Percentiles rank a stretch among this genome's conserved stretches.
Evolutionary conservation across 2,797 vertebrate species (phyloP).

Genomic region (Cyclopterus lumpus): DNA sequence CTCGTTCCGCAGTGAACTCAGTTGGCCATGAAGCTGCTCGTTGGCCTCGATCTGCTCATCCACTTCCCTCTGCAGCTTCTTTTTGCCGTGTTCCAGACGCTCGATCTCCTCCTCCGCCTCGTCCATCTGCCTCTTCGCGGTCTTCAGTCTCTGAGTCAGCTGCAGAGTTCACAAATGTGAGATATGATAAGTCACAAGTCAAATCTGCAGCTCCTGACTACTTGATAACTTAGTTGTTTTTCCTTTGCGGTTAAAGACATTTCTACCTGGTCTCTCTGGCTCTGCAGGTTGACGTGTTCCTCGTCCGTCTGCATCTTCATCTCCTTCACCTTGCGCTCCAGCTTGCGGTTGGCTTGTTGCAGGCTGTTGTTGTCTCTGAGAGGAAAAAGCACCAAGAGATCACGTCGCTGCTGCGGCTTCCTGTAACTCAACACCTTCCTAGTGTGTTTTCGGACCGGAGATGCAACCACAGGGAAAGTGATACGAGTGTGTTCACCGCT

Average conservation of each 20-base stretch:
- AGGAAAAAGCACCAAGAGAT: conserved; percentile 42
- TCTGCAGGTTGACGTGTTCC: conserved; percentile 90
- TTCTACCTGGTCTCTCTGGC: conserved; percentile 95
- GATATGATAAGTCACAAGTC: conserved; percentile 16
- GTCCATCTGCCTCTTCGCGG: conserved; percentile 95
- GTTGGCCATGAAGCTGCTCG: conserved; percentile 90
- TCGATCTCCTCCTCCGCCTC: conserved; percentile 98
- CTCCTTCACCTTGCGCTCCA: conserved; percentile 97
- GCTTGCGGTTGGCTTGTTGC: conserved; percentile 91
- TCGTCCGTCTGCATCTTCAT: conserved; percentile 94
- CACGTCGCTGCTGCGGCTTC: conserved; percentile 42
- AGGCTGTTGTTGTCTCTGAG: conserved; percentile 91
- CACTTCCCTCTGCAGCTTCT: conserved; percentile 95
- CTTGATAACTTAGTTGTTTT: neutral
- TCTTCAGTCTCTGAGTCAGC: conserved; percentile 95
- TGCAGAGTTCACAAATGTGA: conserved; percentile 66
- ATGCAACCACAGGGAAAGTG: conserved; percentile 45
- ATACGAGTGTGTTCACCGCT: conserved; percentile 36
- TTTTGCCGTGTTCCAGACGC: conserved; percentile 91
- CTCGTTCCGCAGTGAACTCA: conserved; percentile 87
- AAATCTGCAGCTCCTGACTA: neutral
- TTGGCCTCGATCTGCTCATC: conserved; percentile 94
- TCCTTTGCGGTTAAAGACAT: neutral
- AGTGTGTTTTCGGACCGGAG: conserved; percentile 21
- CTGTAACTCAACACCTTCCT: conserved; percentile 59